Base-by-base conservation (phyloP, 2,888 invertebrate genomes). In the Sinotaia quadrata region DNA sequence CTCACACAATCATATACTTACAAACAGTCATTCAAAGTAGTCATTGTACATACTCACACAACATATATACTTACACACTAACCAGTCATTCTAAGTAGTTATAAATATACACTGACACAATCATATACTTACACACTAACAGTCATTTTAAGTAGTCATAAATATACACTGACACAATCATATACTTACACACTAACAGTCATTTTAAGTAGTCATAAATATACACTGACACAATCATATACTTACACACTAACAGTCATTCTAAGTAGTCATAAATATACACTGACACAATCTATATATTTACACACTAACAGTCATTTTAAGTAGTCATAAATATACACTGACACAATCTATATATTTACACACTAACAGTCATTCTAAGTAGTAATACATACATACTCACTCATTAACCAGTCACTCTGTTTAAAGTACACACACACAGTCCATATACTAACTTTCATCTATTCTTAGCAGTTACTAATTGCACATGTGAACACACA, bases 91-190 rank as follows among this genome's bases (percentile, higher is more conserved):
- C 36, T n/a, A 33, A 15, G 15, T 21, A 5, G 33, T n/a, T 21
- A 33, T 27, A 60, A 2, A 31, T 33, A 67, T 37, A 31, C 34
- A 54, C 41, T 58, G 49, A 18, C 29, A 34, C 59, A 41, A 41
- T 29, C 52, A 15, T 4, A 29, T 27, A 36, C 31, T 10, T 37
- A 36, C 24, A 36, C 57, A 57, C 57, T n/a, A 4, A 18, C 33
- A 56, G 1, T 21, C 21, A 36, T 24, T 4, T 5, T 27, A 57
- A 3, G 21, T 34, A 56, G 21, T 24, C 29, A 24, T 37, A 36
- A 3, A 36, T 27, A 36, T 33, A 33, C 36, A 57, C 33, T 36
- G 15, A 57, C 33, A 57, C 36, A 57, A 24, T 27, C 3, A 31
- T 36, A 4, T 8, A 8, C 36, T 5, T 10, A 61, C 61, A 44